These are phyloP conservation scores for Chionomys nivalis DNA, from an alignment of 2,113 vertebrate genomes.

Conservation along the genomic window DNA sequence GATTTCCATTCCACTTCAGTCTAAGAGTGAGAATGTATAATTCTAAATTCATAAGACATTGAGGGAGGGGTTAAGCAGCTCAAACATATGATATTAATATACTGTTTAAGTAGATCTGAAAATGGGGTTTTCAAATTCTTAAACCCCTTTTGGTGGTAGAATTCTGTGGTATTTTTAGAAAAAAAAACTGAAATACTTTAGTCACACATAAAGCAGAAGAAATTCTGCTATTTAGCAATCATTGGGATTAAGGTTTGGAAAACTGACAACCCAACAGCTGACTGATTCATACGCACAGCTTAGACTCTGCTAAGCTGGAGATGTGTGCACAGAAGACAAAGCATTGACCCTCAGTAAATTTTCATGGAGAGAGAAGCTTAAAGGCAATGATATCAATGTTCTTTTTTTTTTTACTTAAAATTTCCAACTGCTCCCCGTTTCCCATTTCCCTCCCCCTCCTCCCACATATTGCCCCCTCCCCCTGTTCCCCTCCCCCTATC, in stretches of 20 bases:
- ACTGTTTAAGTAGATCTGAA: not conserved
- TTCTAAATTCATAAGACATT: not conserved
- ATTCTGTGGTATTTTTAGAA: not conserved
- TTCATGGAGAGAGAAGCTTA: not conserved
- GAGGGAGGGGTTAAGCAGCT: not conserved
- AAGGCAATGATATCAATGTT: constrained; percentile 19
- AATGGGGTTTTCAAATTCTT: not conserved
- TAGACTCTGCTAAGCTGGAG: not conserved
- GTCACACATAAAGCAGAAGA: not conserved
- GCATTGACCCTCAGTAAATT: not conserved
- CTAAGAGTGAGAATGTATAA: not conserved
- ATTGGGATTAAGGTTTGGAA: not conserved
- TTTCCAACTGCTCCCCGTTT: too few relatives aligned
- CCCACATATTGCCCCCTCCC: too few relatives aligned
- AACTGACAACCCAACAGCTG: not conserved
- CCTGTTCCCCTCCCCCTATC: too few relatives aligned
- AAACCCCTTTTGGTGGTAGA: not conserved
- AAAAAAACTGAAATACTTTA: not conserved
- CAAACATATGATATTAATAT: not conserved
- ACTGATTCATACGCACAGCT: not conserved
- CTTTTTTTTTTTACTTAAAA: too few relatives aligned
- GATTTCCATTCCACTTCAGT: not conserved
- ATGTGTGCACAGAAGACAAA: not conserved
- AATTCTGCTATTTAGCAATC: not conserved
- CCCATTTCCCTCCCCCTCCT: too few relatives aligned